Evolutionary conservation across 2,797 vertebrate species (phyloP).

Genomic region (Mormyrops attenuatus): DNA sequence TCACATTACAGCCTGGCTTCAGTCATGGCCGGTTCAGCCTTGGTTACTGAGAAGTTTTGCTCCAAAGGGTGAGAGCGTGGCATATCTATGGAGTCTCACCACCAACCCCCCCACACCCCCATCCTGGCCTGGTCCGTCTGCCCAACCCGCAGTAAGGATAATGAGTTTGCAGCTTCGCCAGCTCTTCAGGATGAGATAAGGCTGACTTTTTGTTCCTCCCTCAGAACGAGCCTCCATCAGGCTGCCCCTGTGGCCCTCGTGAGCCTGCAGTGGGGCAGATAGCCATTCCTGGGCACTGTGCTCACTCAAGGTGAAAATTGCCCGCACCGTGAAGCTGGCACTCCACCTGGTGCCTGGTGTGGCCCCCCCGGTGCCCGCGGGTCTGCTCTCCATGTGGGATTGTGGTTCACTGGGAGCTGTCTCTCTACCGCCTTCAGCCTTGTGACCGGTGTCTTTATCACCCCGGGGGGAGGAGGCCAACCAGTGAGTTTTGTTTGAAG

Average conservation of each 20-base stretch:
- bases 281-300: slow-evolving; percentile 27
- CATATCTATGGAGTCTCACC: slow-evolving; percentile 27
- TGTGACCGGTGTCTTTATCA: neutral
- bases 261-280: slow-evolving; percentile 36
- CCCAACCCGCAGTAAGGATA: slow-evolving; percentile 23
- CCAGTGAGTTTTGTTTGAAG: slow-evolving; percentile 2
- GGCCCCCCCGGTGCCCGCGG: neutral
- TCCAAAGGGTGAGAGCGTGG: slow-evolving; percentile 7
- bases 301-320: slow-evolving; percentile 40
- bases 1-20: slow-evolving; percentile 4
- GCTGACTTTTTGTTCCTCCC: slow-evolving; percentile 32
- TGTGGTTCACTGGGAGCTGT: neutral
- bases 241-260: slow-evolving; percentile 17
- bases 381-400: neutral
- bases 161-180: slow-evolving; percentile 32
- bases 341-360: slow-evolving; percentile 31
- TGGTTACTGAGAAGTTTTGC: slow-evolving; percentile 20
- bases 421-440: neutral
- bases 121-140: slow-evolving; percentile 3
- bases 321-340: slow-evolving; percentile 15
- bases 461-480: neutral
- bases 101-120: neutral
- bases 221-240: slow-evolving; percentile 17
- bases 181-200: slow-evolving; percentile 33
- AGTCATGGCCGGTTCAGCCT: slow-evolving; percentile 20